Conservation (phyloP, 2,888 invertebrate species). For the Ypsolopha sequella region DNA sequence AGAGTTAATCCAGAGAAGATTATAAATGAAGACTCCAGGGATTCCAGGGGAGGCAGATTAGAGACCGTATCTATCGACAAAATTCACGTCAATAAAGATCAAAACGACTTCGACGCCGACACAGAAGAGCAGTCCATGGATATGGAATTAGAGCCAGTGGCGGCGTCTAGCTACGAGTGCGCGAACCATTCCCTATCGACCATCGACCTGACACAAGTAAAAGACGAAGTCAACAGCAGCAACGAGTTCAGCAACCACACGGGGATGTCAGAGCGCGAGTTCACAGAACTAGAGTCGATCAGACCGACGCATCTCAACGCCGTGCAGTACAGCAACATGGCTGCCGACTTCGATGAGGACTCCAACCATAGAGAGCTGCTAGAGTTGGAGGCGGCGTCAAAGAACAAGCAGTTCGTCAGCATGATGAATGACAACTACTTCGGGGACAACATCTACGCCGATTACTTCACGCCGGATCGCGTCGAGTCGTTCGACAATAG, state of each 20-base stretch:
- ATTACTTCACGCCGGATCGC: constrained; percentile 56
- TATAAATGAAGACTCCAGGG: neutral
- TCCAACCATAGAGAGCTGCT: constrained; percentile 50
- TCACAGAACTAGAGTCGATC: constrained; percentile 39
- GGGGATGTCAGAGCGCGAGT: constrained; percentile 24
- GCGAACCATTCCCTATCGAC: constrained; percentile 22
- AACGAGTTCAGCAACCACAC: constrained; percentile 46
- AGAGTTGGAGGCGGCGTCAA: constrained; percentile 48
- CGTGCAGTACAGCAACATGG: constrained; percentile 47
- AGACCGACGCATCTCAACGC: constrained; percentile 45
- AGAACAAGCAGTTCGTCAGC: constrained; percentile 56
- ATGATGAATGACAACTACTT: constrained; percentile 65
- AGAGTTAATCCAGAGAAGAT: constrained; percentile 12
- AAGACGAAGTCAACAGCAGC: constrained; percentile 50
- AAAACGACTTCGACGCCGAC: constrained; percentile 41
- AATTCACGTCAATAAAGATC: constrained; percentile 29
- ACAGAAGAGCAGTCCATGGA: constrained; percentile 54
- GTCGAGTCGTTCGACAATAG: constrained; percentile 48
- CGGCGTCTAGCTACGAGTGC: constrained; percentile 25
- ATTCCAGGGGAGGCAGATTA: constrained; percentile 11
- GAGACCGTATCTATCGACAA: constrained; percentile 41
- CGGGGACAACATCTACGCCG: constrained; percentile 60
- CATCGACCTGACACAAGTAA: constrained; percentile 36
- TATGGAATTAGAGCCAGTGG: constrained; percentile 30
- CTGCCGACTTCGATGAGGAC: constrained; percentile 48